Conservation (phyloP, 1,140 invertebrate species). For the Forficula auricularia region DNA sequence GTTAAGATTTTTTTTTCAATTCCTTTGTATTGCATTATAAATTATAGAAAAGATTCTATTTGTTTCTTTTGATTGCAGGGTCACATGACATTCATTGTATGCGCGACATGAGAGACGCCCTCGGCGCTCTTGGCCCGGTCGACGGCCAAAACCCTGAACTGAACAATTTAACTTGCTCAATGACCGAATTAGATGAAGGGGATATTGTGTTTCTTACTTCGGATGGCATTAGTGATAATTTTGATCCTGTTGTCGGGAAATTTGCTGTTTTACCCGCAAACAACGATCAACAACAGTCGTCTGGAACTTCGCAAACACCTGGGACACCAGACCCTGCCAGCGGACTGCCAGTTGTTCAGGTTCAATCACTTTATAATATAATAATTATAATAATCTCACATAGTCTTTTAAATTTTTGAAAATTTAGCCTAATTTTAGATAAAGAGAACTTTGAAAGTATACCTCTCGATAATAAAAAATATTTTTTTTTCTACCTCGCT, state of each 20-base stretch:
- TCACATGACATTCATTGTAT: constrained; percentile 81
- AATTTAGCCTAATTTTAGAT: too few species aligned
- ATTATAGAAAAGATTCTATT: constrained; percentile 11
- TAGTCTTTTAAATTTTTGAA: too few species aligned
- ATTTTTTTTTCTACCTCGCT: too few species aligned
- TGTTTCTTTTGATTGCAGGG: constrained; percentile 28
- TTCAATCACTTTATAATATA: too few species aligned
- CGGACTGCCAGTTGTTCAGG: too few species aligned
- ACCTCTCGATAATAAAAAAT: too few species aligned
- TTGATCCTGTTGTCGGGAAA: constrained; percentile 81
- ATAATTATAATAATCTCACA: too few species aligned
- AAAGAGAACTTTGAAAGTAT: too few species aligned
- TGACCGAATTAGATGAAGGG: constrained; percentile 65
- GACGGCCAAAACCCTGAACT: constrained; percentile 77
- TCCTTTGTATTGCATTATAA: neutral
- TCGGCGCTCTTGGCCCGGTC: constrained; percentile 77
- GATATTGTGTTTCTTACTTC: constrained; percentile 81
- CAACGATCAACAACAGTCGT: neutral
- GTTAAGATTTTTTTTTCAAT: neutral
- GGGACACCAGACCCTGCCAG: too few species aligned
- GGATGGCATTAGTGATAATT: constrained; percentile 86
- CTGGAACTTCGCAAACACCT: constrained; percentile 2
- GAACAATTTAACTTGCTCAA: constrained; percentile 74
- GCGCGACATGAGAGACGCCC: constrained; percentile 78
- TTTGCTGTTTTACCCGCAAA: constrained; percentile 47